A percentile compares a stretch with the other conserved stretches of the same genome.
Conservation (phyloP, 92 coral and sea anemone species). For the Epizoanthus ramosus region DNA sequence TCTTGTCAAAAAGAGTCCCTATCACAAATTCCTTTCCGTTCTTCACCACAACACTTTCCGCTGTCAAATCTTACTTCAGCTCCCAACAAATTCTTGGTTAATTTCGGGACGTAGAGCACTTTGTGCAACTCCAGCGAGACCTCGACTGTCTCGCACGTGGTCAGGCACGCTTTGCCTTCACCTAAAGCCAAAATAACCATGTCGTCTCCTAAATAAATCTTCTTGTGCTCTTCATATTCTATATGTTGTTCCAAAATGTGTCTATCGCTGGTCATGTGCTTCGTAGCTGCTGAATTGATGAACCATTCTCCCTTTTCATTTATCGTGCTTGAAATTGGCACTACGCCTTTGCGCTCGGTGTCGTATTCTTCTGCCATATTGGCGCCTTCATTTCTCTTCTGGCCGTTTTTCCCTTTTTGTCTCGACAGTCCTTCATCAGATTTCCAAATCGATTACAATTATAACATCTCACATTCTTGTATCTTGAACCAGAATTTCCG, state of each 20-base stretch:
- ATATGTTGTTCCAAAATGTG: not conserved
- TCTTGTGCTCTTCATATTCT: constrained; percentile 13
- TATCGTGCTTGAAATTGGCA: not conserved
- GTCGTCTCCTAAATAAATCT: constrained; percentile 40
- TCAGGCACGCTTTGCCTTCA: constrained; percentile 19
- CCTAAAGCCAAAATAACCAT: constrained; percentile 28
- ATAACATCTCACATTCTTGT: not conserved
- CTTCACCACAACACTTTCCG: constrained; percentile 24
- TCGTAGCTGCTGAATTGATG: constrained; percentile 44
- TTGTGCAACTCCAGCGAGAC: constrained; percentile 4
- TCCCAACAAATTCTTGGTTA: constrained; percentile 32
- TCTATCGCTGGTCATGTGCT: constrained; percentile 38
- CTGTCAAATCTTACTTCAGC: constrained; percentile 38
- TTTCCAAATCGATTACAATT: not conserved
- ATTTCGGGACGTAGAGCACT: constrained; percentile 36
- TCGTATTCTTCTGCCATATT: constrained; percentile 11
- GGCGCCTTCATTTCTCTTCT: not conserved
- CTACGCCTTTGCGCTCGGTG: constrained; percentile 1
- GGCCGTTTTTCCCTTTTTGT: not conserved
- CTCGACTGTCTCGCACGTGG: not conserved
- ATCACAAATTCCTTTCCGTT: constrained; percentile 26
- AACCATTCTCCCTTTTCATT: constrained; percentile 26
- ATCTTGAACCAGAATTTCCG: not conserved
- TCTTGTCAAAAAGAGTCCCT: constrained; percentile 24
- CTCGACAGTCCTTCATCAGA: constrained; percentile 12